Evolutionary conservation across 2,797 vertebrate species (phyloP), one percentile per base, ranked within the genome.

Genomic region (Helarctos malayanus): DNA sequence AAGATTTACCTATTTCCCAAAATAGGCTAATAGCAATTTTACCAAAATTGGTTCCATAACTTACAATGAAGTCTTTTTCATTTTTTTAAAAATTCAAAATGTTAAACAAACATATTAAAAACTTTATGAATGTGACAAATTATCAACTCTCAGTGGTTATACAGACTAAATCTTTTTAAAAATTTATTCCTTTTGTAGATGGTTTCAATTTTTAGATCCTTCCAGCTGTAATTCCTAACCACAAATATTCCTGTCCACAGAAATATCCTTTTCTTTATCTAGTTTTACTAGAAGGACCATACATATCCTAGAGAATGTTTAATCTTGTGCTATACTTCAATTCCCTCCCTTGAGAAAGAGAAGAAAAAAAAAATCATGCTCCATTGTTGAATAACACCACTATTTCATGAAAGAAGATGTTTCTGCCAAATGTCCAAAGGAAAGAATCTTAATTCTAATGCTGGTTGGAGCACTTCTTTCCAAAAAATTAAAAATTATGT

Each of bases 241-340:
- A 93, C 47, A 82, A 54, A 89, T 82, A 95, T 75, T 92, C 14
- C n/a, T 56, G 32, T 73, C 38, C 19, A 38, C 54, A 86, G 73
- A 91, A 85, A 95, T 78, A 85, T 29, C 25, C 38, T 91, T 47
- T 89, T 56, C 56, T 91, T 93, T 57, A 81, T 87, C 27, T 56
- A 61, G 61, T 93, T 96, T 89, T 93, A 89, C 79, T 97, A 71
- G 94, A 71, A 71, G 13, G 32, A 41, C 35, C 73, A 54, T 69
- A 54, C 54, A 59, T 81, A 11, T 85, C 32, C 41, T 81, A 14
- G 41, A 56, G 81, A 73, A 71, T 90, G 49, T 89, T 84, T 88
- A 96, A 88, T 91, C 47, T 95, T 92, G 32, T 68, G 78, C 52
- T 94, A 3, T 86, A 68, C 16, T 94, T 96, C 57, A 91, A 23